Evolutionary conservation across 2,797 vertebrate species (phyloP), one percentile per base, ranked within the genome.

Genomic region (Eremophila alpestris): DNA sequence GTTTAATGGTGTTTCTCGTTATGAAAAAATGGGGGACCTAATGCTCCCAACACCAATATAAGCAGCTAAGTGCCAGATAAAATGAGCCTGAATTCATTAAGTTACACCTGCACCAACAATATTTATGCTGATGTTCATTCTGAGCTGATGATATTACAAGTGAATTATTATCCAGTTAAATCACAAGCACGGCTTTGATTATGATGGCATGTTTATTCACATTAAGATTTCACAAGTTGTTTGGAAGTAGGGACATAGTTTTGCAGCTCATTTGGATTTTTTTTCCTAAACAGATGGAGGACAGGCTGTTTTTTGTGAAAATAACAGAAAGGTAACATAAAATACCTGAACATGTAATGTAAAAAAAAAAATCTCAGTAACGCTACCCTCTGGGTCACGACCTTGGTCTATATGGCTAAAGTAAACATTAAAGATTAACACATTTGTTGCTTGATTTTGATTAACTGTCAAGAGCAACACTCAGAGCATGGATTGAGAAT

Each of bases 31-130:
- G 93, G 60, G 83, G 79, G 34, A 81, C 55, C 38, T 79, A 54
- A 58, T 54, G 76, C 80, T 81, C n/a, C 91, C 71, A 94, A 93
- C 78, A 97, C 67, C 83, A 87, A 78, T 68, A 82, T 56, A 96
- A 95, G 89, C 84, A 65, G 88, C 81, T 87, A 91, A 90, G 85
- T 82, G 86, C 62, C 94, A 69, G 93, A 93, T 64, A 95, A 96
- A 92, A 89, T 87, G 56, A 77, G 38, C 48, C 79, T 90, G 87
- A 93, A 70, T 94, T 68, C 7, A 88, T 95, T 92, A 80, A 82
- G 46, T 87, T 89, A 94, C 96, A 97, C 95, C 96, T 97, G 97
- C 92, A 97, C 92, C 96, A 98, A 97, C 95, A 97, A 90, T 82
- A 82, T n/a, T 87, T 46, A 89, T 55, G 93, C 54, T 95, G 94